Evolutionary conservation across 2,113 vertebrate species (phyloP), one percentile per base, ranked within the genome.

Genomic region (Corydoras maculifer): DNA sequence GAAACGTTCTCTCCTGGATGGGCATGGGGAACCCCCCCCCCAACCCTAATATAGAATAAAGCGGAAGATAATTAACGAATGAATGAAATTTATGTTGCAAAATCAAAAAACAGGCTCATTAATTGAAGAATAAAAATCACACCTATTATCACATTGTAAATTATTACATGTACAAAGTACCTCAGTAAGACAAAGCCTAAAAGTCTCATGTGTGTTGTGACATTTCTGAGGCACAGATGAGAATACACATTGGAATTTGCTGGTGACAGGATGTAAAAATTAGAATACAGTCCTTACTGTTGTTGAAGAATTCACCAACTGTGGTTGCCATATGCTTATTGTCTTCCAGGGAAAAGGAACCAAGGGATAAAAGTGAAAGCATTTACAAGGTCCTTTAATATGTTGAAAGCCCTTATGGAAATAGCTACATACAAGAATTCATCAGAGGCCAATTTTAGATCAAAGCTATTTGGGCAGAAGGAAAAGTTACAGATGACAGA

Each of bases 271-370:
- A 93, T 91, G 89, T 82, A 90, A 87, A 88, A 91, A 92, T 90
- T 85, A 79, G 88, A 91, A 91, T 91, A 88, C 86, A 84, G 89
- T 91, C 88, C 91, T 92, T 92, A 89, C 90, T 89, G 90, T 94
- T 91, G 90, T 91, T 89, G 86, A 87, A 89, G 86, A 90, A 89
- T 88, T 91, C 88, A 88, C 88, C 84, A 89, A 93, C 91, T 90
- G 90, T 93, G 92, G 89, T 88, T 89, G 86, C 94, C 96, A 96
- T 97, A 97, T 97, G 95, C 91, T 95, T 83, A 73, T 87, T 80
- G 88, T 87, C 88, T 94, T 91, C 85, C 79, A 90, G 89, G 90
- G 88, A 88, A 86, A 87, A 87, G 78, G 83, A 89, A 90, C 92
- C 86, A 84, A 87, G 92, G 91, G 90, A 93, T 93, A 91, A 93